Base-by-base conservation (phyloP, 2,797 vertebrate genomes). In the Astyanax mexicanus region DNA sequence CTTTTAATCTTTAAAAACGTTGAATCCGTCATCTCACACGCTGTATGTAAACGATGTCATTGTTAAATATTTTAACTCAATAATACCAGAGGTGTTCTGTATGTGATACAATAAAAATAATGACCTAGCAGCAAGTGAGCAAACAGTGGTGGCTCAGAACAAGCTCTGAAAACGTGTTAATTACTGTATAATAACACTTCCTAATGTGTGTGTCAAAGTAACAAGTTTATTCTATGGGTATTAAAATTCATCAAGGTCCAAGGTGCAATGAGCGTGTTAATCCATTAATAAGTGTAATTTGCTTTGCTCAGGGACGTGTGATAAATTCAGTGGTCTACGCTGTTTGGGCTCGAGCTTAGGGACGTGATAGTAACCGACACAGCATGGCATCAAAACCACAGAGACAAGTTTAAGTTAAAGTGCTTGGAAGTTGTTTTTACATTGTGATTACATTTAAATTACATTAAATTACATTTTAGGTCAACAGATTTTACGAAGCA, bases 21-120 rank as follows among this genome's bases (percentile, higher is more conserved):
- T 17, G 19, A n/a, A 5, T 65, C 23, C 57, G n/a, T 44, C 62
- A 29, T 44, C 15, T 15, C 61, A 44, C 17, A 44, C 38, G n/a
- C 13, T 64, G 61, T 38, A 44, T 37, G 32, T 60, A 32, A 60
- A 37, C 29, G 9, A 60, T 19, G 57, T 60, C 17, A 60, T 6
- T 37, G 29, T 37, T 60, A 19, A 37, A 37, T 35, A 35, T 37
- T 64, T 44, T 17, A 44, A 23, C 40, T n/a, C 25, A 32, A 17
- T 7, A 47, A 45, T 44, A 44, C 40, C 25, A 44, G 61, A 10
- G 40, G 13, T 4, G 13, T 11, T 32, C 62, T 45, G 44, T 32
- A 23, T 47, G 25, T 10, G 17, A 66, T 47, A 47, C 60, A 25
- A 38, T 62, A 37, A 40, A 44, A 44, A 65, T n/a, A 44, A 65